Evolutionary conservation across 2,113 vertebrate genomes (phyloP), one percentile per base, ranked within the genome.

Genomic region (Sprattus sprattus): DNA sequence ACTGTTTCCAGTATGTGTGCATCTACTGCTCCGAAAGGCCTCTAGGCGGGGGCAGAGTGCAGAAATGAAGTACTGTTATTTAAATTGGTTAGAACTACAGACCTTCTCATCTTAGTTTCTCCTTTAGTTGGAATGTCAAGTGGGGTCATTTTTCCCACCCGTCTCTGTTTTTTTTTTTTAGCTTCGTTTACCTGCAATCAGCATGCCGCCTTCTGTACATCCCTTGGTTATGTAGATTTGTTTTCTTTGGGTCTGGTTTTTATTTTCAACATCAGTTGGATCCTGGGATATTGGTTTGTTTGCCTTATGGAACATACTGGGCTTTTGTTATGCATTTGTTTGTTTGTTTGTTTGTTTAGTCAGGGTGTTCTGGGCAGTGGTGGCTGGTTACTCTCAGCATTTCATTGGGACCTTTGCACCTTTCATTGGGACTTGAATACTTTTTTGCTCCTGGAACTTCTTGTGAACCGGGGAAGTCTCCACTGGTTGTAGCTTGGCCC

Each of bases 61-160:
- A 81, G 57, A 85, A 82, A 86, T 83, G 2, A 49, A 88, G 90
- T 90, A 90, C 89, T 90, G 89, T 91, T 87, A 8, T 82, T 88
- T 91, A 88, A 11, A 81, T 82, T 20, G 50, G 67, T 86, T 84
- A 83, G 50, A 89, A 82, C 82, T 83, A 52, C 84, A 86, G 82
- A 83, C 47, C 52, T 82, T 83, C 82, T 49, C 82, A 67, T 49
- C 82, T 54, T 86, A 16, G 71, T 45, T 50, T n/a, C 39, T 49
- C 32, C 60, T 83, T 87, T 39, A 80, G 83, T 83, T 84, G 67
- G 86, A 57, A 78, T 85, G 25, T 81, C 75, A 47, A 81, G 71
- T 39, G 15, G 39, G 44, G 28, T 39, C 22, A n/a, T 20, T 22
- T 20, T 18, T 32, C 71, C 67, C 13, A 11, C 10, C 28, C 71